Evolutionary conservation across 2,797 vertebrate genomes (phyloP), one percentile per base, ranked within the genome.

Genomic region (Xenops minutus): DNA sequence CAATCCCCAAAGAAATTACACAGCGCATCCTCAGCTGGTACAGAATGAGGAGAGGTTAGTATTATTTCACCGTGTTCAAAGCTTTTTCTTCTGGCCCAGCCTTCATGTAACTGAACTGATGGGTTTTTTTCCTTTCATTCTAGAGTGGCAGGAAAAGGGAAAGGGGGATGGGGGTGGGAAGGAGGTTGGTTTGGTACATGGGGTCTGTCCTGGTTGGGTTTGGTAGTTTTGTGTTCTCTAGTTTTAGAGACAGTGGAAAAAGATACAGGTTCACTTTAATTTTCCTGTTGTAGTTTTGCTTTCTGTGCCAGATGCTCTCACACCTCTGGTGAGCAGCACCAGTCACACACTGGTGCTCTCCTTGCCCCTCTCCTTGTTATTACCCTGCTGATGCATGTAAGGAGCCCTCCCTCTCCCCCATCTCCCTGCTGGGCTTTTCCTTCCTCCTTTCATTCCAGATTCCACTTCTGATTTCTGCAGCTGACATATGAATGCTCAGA

Each of bases 401-500:
- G 30, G 36, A 74, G 13, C 59, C 21, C 26, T 82, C 77, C 55
- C 68, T 73, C 56, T 58, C 36, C 26, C 51, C 44, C 20, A 24
- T 14, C 58, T n/a, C 74, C 2, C 1, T 49, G 32, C 68, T 19
- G 8, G 48, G 39, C 63, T 81, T 72, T 63, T 48, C 61, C 36
- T 51, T 74, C 58, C 41, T 63, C 17, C 52, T 68, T 32, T 29
- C 75, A 71, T 78, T 30, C 78, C 44, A 43, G 64, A 51, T 64
- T 77, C 86, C 74, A 36, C 58, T 91, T 52, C 63, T 48, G 67
- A 61, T 95, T 87, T 64, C 89, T 91, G 61, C 43, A 83, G 92
- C 63, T 77, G 78, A 77, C 78, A 37, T 44, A n/a, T 24, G 77
- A 96, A 87, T 41, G 89, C 92, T 75, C 34, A 55, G 46, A 46